Percentiles rank a stretch among this genome's conserved stretches.
Evolutionary conservation across 1,140 invertebrate genomes (phyloP).

Genomic region (Atopsyche davidsoni): DNA sequence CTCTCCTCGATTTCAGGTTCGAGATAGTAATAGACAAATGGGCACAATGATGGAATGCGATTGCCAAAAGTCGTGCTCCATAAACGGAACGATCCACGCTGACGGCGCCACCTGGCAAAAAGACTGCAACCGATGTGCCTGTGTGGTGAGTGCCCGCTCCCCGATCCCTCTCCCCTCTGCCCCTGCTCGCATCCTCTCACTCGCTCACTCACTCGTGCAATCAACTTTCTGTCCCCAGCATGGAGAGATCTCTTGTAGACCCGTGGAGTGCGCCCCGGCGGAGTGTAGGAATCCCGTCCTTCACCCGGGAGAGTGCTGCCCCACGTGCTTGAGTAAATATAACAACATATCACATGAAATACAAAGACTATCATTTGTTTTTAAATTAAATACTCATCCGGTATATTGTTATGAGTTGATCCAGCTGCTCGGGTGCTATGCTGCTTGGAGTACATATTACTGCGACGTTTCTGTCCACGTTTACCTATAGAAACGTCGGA

Average conservation of each 20-base stretch:
- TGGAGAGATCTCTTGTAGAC: conserved; percentile 73
- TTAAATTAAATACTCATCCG: too few species aligned
- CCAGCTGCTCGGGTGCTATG: too few species aligned
- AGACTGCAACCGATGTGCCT: conserved; percentile 75
- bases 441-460: too few species aligned
- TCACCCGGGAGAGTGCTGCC: conserved; percentile 75
- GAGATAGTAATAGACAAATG: conserved; percentile 67
- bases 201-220: neutral
- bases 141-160: conserved; percentile 65
- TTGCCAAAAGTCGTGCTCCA: conserved; percentile 78
- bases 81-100: conserved; percentile 70
- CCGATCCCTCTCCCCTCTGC: neutral
- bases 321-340: conserved; percentile 68
- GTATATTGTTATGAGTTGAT: too few species aligned
- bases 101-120: conserved; percentile 78
- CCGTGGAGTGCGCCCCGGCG: conserved; percentile 65
- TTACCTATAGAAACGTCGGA: too few species aligned
- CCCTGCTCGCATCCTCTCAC: neutral
- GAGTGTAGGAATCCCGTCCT: conserved; percentile 74
- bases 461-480: too few species aligned
- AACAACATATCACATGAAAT: conserved; percentile 6
- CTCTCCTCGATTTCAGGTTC: conserved; percentile 61
- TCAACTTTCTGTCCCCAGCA: conserved; percentile 64
- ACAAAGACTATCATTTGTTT: too few species aligned
- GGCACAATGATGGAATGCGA: conserved; percentile 78